These are phyloP conservation scores for Samia ricini DNA, from an alignment of 1,140 invertebrate species.

Conservation along the genomic window DNA sequence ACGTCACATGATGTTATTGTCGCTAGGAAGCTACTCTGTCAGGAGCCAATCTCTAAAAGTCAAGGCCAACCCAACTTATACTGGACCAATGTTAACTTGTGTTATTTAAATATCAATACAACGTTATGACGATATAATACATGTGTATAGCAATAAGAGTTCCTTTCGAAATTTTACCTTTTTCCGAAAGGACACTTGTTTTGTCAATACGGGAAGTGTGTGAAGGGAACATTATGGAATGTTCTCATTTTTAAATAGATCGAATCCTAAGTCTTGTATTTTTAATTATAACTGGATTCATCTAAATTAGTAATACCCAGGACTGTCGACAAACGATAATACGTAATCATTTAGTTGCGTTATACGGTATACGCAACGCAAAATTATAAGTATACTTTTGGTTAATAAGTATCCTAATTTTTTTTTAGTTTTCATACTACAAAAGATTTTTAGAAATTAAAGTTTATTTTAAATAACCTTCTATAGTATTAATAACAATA, in stretches of 20 bases:
- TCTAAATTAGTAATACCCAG: too few relatives aligned
- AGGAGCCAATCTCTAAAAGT: slow-evolving; percentile 62
- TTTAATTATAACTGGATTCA: background rate
- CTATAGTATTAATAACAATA: too few relatives aligned
- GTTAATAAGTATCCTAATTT: too few relatives aligned
- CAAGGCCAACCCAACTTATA: slow-evolving; percentile 60
- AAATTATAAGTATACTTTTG: too few relatives aligned
- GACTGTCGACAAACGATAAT: too few relatives aligned
- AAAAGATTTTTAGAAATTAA: too few relatives aligned
- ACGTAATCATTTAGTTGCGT: too few relatives aligned
- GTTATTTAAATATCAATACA: slow-evolving; percentile 73
- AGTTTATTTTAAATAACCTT: too few relatives aligned
- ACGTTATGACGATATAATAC: slow-evolving; percentile 36
- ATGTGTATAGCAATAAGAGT: slow-evolving; percentile 26
- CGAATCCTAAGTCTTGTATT: background rate
- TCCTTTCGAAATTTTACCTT: slow-evolving; percentile 57
- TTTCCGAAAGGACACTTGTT: slow-evolving; percentile 48
- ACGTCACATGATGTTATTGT: slow-evolving; percentile 47
- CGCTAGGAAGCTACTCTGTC: slow-evolving; percentile 58
- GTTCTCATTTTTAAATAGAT: background rate
- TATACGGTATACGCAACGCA: too few relatives aligned
- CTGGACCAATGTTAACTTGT: slow-evolving; percentile 75
- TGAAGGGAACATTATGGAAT: background rate
- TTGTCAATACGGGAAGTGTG: slow-evolving; percentile 14
- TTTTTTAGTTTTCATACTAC: too few relatives aligned